phyloP scores from a whole-genome alignment of 2,797 vertebrate species.

The Mus spretus region DNA sequence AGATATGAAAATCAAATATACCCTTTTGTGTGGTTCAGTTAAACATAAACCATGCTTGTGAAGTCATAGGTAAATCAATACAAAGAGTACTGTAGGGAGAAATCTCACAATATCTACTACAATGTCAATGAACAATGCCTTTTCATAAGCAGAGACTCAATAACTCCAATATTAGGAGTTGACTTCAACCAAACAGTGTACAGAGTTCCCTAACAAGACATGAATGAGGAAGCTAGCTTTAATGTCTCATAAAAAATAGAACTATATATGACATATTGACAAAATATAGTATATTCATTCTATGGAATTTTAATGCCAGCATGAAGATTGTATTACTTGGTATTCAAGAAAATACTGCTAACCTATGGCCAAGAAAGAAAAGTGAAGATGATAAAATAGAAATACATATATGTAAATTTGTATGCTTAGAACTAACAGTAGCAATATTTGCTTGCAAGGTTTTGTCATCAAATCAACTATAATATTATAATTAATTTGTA shows the following conservation, averaged over 20 bases:
- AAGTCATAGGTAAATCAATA: not conserved
- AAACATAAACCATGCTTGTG: conserved; percentile 13
- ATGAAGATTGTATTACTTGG: conserved; percentile 27
- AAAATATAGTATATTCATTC: conserved; percentile 18
- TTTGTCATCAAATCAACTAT: conserved; percentile 26
- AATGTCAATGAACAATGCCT: not conserved
- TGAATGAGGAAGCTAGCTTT: conserved; percentile 29
- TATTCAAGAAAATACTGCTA: not conserved
- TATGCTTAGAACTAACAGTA: conserved; percentile 30
- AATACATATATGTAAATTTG: not conserved
- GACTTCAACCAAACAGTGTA: conserved; percentile 34
- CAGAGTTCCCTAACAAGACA: conserved; percentile 18
- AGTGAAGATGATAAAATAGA: conserved; percentile 17
- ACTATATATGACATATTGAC: not conserved
- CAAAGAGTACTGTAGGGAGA: not conserved
- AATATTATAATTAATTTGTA: conserved; percentile 3
- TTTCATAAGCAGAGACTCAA: not conserved
- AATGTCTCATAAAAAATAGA: conserved; percentile 16
- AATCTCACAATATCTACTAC: not conserved
- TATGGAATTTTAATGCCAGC: not conserved
- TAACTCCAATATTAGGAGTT: not conserved
- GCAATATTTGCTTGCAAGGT: conserved; percentile 13
- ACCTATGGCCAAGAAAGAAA: not conserved
- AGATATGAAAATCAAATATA: conserved; percentile 9
- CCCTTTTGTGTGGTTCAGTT: not conserved